Evolutionary conservation across 2,797 vertebrate genomes (phyloP).

Genomic region (Oophaga sylvatica): DNA sequence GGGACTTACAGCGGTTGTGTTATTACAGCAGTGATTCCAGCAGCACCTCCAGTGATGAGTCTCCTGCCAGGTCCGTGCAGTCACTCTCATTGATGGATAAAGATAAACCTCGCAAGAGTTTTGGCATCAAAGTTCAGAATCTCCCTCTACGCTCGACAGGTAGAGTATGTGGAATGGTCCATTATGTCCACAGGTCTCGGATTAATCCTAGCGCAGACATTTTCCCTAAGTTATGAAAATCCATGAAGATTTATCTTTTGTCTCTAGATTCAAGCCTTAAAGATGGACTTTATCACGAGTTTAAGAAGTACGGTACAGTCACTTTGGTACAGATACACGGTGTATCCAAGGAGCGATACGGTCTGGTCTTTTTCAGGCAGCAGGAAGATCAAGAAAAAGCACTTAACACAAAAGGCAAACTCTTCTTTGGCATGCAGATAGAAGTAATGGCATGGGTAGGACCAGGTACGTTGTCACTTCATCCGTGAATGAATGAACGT

Average conservation of each 20-base stretch:
- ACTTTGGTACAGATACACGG: slow-evolving; percentile 98
- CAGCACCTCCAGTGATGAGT: slow-evolving; percentile 96
- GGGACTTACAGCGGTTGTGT: not conserved
- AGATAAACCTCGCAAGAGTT: slow-evolving; percentile 98
- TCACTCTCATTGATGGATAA: slow-evolving; percentile 78
- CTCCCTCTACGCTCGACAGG: slow-evolving; percentile 97
- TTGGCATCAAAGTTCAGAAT: slow-evolving; percentile 99
- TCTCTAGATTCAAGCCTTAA: slow-evolving; percentile 95
- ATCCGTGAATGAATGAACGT: not conserved
- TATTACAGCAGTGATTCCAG: slow-evolving; percentile 86
- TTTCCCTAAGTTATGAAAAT: too few species aligned
- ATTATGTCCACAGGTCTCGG: too few species aligned
- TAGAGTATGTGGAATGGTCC: slow-evolving; percentile 68
- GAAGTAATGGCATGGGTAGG: slow-evolving; percentile 97
- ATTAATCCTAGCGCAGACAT: too few species aligned
- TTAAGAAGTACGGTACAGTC: slow-evolving; percentile 99
- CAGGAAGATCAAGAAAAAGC: slow-evolving; percentile 99
- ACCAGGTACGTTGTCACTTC: slow-evolving; percentile 79
- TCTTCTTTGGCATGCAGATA: slow-evolving; percentile 99
- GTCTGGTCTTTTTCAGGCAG: slow-evolving; percentile 97
- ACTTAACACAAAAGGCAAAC: slow-evolving; percentile 92
- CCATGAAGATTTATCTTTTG: slow-evolving; percentile 15
- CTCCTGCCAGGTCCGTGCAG: slow-evolving; percentile 93
- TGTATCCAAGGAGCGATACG: slow-evolving; percentile 93
- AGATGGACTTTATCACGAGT: slow-evolving; percentile 98